Evolutionary conservation across 2,888 invertebrate species (phyloP).

Genomic region (Oligia strigilis): DNA sequence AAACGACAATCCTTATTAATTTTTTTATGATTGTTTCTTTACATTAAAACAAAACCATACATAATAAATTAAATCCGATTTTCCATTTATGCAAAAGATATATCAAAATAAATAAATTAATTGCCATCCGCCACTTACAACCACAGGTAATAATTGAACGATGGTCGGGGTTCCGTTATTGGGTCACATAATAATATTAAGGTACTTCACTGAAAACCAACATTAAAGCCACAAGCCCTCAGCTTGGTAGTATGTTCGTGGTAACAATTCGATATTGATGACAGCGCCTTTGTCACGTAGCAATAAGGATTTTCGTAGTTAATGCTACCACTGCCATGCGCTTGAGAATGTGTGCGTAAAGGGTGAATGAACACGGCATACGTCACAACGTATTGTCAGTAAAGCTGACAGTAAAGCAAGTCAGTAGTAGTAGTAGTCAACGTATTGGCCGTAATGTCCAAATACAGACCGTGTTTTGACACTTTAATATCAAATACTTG

Average conservation of each 20-base stretch:
- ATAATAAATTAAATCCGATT: background rate
- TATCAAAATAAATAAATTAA: background rate
- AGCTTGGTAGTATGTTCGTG: background rate
- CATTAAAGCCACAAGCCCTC: background rate
- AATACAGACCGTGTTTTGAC: background rate
- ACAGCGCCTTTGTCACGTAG: background rate
- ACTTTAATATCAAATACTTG: background rate
- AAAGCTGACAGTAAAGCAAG: background rate
- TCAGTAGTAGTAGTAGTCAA: too few relatives aligned
- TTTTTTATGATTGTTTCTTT: background rate
- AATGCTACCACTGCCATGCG: too few relatives aligned
- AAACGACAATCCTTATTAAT: background rate
- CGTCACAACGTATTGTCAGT: too few relatives aligned
- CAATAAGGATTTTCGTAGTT: background rate
- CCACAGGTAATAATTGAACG: conserved; percentile 22
- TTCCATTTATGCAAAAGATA: background rate
- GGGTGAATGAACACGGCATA: background rate
- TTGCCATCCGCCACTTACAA: background rate
- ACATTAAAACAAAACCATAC: background rate
- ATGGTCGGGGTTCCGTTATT: conserved; percentile 3
- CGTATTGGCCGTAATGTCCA: background rate
- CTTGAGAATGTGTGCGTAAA: background rate
- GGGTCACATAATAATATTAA: background rate
- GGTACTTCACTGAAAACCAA: background rate
- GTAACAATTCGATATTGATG: background rate